Evolutionary conservation across 2,888 invertebrate species (phyloP).

Genomic region (Thereva nobilitata): DNA sequence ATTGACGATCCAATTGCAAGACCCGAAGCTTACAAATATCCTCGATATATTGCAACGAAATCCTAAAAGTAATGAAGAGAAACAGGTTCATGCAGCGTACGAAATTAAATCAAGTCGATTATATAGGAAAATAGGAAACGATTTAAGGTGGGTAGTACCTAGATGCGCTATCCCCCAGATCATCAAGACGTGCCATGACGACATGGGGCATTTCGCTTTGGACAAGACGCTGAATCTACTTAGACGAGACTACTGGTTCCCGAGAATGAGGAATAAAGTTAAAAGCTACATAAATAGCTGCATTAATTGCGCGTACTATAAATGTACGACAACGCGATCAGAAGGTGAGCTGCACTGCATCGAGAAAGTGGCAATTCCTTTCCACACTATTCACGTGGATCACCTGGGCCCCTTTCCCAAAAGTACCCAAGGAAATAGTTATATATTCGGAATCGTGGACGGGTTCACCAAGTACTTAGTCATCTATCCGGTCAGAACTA

Average conservation of each 20-base stretch:
- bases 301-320: too few species aligned
- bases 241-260: constrained; percentile 1
- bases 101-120: background rate
- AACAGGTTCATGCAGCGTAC: background rate
- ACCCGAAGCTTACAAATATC: background rate
- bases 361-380: background rate
- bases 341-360: background rate
- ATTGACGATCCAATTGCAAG: background rate
- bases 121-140: background rate
- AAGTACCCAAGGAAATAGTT: background rate
- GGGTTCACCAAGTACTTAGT: too few species aligned
- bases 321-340: too few species aligned
- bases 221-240: background rate
- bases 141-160: background rate
- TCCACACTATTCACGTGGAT: background rate
- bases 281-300: too few species aligned
- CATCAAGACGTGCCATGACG: background rate
- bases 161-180: background rate
- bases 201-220: background rate
- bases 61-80: background rate
- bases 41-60: background rate
- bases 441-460: too few species aligned
- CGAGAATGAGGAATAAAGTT: too few species aligned
- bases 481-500: too few species aligned
- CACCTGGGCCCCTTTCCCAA: background rate